A percentile compares a stretch with the other conserved stretches of the same genome.
Evolutionary conservation across 2,888 invertebrate species (phyloP).

Genomic region (Imbricaverruca yamaguchii): DNA sequence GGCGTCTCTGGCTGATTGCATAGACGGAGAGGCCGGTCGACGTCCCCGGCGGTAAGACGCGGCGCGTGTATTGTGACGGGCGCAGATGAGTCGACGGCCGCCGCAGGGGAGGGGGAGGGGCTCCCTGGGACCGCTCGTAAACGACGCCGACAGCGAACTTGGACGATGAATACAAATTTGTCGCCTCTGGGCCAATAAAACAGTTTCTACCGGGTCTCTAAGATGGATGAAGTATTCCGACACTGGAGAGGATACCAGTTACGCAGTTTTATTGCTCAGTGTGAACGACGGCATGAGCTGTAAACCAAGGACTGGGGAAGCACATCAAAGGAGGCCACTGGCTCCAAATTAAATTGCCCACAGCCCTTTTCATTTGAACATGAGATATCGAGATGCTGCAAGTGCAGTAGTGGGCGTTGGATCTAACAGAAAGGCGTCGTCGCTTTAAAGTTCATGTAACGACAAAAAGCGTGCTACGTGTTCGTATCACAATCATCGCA

Average conservation of each 20-base stretch:
- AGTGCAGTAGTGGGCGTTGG: no score
- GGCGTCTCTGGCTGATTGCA: not conserved
- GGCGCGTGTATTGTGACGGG: not conserved
- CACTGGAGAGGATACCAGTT: not conserved
- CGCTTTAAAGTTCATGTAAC: no score
- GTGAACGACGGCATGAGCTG: not conserved
- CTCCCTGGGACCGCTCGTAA: not conserved
- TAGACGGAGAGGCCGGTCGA: not conserved
- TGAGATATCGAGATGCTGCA: no score
- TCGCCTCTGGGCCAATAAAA: not conserved
- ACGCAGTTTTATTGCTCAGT: not conserved
- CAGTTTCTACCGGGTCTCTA: not conserved
- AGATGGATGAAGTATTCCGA: not conserved
- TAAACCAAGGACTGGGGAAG: no score
- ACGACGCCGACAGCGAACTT: not conserved
- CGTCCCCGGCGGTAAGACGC: not conserved
- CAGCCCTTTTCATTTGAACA: no score
- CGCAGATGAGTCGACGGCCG: not conserved
- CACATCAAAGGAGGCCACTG: no score
- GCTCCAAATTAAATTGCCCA: no score
- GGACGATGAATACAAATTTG: conserved; percentile 1
- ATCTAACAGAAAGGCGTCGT: no score
- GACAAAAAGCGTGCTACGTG: no score
- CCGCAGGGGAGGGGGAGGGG: no score
- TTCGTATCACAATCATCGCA: no score